These are phyloP conservation scores for Dunckerocampus dactyliophorus DNA, from an alignment of 2,113 vertebrate species.

Conservation along the genomic window DNA sequence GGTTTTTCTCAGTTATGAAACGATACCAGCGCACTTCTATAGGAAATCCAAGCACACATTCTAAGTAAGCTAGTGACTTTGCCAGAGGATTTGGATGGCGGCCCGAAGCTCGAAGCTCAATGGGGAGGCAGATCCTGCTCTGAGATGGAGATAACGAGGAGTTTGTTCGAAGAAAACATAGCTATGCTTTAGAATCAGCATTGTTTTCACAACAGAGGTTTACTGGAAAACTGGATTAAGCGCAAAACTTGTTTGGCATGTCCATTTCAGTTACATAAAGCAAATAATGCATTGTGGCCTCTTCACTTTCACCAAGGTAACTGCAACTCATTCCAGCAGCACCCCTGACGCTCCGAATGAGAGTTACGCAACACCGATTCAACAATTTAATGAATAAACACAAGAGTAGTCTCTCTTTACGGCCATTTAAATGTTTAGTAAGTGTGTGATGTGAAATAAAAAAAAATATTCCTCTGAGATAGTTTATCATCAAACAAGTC, in stretches of 20 bases:
- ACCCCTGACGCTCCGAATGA: slow-evolving; percentile 44
- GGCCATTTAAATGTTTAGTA: slow-evolving; percentile 45
- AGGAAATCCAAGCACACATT: slow-evolving; percentile 44
- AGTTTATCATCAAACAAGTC: slow-evolving; percentile 35
- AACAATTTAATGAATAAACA: slow-evolving; percentile 37
- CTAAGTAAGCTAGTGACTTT: slow-evolving; percentile 51
- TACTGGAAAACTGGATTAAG: slow-evolving; percentile 4
- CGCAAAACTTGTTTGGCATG: slow-evolving; percentile 7
- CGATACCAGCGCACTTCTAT: slow-evolving; percentile 25
- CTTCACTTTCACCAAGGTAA: slow-evolving; percentile 63
- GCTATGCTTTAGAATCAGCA: not conserved
- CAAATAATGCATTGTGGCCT: slow-evolving; percentile 42
- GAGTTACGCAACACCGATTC: slow-evolving; percentile 59
- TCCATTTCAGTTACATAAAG: slow-evolving; percentile 39
- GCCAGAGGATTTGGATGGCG: slow-evolving; percentile 56
- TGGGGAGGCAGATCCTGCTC: slow-evolving; percentile 35
- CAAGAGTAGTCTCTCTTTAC: slow-evolving; percentile 45
- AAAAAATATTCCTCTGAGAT: slow-evolving; percentile 28
- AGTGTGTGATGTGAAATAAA: slow-evolving; percentile 21
- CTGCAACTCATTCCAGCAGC: slow-evolving; percentile 44
- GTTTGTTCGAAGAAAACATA: slow-evolving; percentile 28
- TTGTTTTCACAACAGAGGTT: not conserved
- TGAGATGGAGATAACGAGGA: slow-evolving; percentile 27
- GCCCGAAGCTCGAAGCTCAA: slow-evolving; percentile 39
- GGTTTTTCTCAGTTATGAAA: slow-evolving; percentile 12